Base-by-base conservation (phyloP, 1,140 invertebrate species). In the Drosophila kurseongensis region DNA sequence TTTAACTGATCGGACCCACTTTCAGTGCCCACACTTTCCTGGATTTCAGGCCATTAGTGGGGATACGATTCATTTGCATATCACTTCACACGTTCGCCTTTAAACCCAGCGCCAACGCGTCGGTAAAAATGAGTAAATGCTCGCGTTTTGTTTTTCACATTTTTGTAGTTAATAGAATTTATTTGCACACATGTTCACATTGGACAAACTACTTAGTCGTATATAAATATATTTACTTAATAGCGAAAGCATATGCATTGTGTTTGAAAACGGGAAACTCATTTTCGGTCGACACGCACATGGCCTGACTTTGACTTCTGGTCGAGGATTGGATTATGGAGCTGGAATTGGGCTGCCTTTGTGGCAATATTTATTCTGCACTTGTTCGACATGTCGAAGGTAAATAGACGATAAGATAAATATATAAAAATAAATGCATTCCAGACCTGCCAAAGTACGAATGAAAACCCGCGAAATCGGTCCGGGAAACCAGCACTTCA, bases 121-220 rank as follows among this genome's bases (percentile, higher is more conserved):
- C 23, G 54, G 23, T 3, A 35, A 32, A 44, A 57, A 7, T 38
- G 56, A 48, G 63, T 56, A 66, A 75, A 73, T 61, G 75, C 56
- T 67, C 55, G 56, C 52, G 67, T 84, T 57, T 61, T 35, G 50
- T 57, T 68, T 51, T 65, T 61, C 50, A 58, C 47, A 55, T 66
- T 79, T 61, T 57, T 66, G 42, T 66, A 75, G 59, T 73, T 77
- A 77, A 78, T 89, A 77, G 44, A 88, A 88, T 65, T 83, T 88
- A 88, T 88, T 88, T 88, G 83, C 83, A 89, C 83, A 88, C 80
- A 88, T 88, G 83, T 77, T 88, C 83, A 89, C 72, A 89, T 86
- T 86, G 59, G 56, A 48, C 72, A 71, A 61, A 57, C 66, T 81
- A 76, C 48, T 69, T 76, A 80, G 42, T 57, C 58, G 52, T 58